Base-by-base conservation (phyloP, 2,797 vertebrate genomes). In the Tarsius wallacei region DNA sequence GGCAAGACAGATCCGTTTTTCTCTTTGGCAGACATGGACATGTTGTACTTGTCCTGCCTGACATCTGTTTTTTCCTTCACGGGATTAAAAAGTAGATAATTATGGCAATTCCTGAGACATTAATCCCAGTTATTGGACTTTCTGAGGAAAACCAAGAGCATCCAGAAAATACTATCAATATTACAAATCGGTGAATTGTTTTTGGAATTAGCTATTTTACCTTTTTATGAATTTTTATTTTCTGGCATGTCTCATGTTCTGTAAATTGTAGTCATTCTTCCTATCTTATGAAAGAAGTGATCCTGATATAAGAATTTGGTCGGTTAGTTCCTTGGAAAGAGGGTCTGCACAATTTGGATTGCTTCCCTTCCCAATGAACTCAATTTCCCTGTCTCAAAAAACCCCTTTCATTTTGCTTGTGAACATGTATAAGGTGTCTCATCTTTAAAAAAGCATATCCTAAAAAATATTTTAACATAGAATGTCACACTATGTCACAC, bases 381-480 rank as follows among this genome's bases (percentile, higher is more conserved):
- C 73, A 24, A 36, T 59, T 93, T 88, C 31, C n/a, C 7, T 71
- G 0, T 51, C 33, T 89, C 22, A 81, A 15, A 76, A 94, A 24
- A 7, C 5, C 28, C 24, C 51, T 91, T 94, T 31, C 15, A 19
- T n/a, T 63, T 33, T 91, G 10, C 47, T 53, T 85, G 88, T 59
- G 26, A 89, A 88, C 4, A 17, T 47, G 1, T 49, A 0, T 51
- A 78, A 83, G 33, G 14, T 14, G 74, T 70, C 53, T 82, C 22
- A 61, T 66, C 21, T 42, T 82, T 70, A 31, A 53, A 80, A 85
- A 96, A 94, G 55, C 11, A 86, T 71, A 92, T 77, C 26, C 94
- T 87, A 49, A 74, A 80, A 74, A 16, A 33, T 28, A 2, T 36
- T 51, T 63, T 77, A 86, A 22, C 36, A 53, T n/a, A 80, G 64